Base-by-base conservation (phyloP, 2,797 vertebrate species). In the Chlorospingus semifuscus region DNA sequence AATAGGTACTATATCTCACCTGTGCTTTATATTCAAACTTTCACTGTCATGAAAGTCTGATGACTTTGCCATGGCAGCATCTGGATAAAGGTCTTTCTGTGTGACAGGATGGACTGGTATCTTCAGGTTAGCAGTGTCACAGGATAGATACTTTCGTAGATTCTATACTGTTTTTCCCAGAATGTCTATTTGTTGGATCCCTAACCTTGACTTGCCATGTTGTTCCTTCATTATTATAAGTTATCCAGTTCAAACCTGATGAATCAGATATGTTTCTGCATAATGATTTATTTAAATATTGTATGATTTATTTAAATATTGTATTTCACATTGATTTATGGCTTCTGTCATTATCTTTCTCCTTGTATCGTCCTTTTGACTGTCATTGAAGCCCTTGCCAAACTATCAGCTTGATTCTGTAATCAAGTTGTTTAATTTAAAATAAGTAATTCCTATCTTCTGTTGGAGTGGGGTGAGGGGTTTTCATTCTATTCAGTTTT, bases 371-470 rank as follows among this genome's bases (percentile, higher is more conserved):
- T 89, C 50, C 6, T 78, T 92, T 81, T 55, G 32, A 46, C 47
- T 82, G 36, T 50, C n/a, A 72, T 6, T 70, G 82, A 71, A 88
- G 27, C 24, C 27, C 49, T 56, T 76, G 56, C 20, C 47, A 86
- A 56, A 42, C 21, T 88, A 86, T 56, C 42, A 63, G 29, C 65
- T 82, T 95, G 83, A 83, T 82, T 69, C 75, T 64, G 29, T 83
- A 90, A 86, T 83, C 42, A 74, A 64, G 20, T 60, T 95, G 85
- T 68, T 88, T 70, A 90, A 91, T 83, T 75, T 72, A 77, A 96
- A 84, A 69, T 46, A 72, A 86, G 49, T 78, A 80, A 83, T 92
- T 84, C 24, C 34, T 80, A 5, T 30, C n/a, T 87, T 84, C 74
- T 76, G 8, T 39, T 69, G 84, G 34, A 32, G 39, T 65, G n/a